Evolutionary conservation across 2,888 invertebrate species (phyloP).

Genomic region (Erebia epiphron): DNA sequence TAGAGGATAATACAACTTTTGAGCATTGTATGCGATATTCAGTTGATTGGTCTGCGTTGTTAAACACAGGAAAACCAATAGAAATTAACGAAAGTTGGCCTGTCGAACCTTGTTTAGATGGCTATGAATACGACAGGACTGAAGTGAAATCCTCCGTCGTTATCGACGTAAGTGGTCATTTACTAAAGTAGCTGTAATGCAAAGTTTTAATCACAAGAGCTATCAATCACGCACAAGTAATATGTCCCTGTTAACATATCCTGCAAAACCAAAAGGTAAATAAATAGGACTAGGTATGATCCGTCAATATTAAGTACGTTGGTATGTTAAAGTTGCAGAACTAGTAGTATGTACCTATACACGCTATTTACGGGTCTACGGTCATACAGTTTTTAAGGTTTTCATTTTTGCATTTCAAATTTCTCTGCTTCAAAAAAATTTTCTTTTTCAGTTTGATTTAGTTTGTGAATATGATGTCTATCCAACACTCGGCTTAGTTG

Average conservation of each 20-base stretch:
- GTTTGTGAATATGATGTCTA: slow-evolving; percentile 94
- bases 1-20: slow-evolving; percentile 73
- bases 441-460: slow-evolving; percentile 90
- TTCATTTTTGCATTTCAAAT: neutral
- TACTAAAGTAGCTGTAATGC: neutral
- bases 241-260: neutral
- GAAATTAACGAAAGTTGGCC: slow-evolving; percentile 84
- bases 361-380: neutral
- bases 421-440: neutral
- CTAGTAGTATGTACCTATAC: neutral
- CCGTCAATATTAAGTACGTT: neutral
- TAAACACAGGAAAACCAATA: slow-evolving; percentile 59
- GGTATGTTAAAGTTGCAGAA: too few relatives aligned
- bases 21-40: slow-evolving; percentile 89
- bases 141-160: slow-evolving; percentile 90
- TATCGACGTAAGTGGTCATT: slow-evolving; percentile 86
- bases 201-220: neutral
- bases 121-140: slow-evolving; percentile 90
- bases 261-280: neutral
- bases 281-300: neutral
- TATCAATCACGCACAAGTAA: too few relatives aligned
- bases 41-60: slow-evolving; percentile 86
- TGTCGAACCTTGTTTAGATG: slow-evolving; percentile 86
- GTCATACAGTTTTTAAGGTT: too few relatives aligned
- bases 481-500: slow-evolving; percentile 93